Evolutionary conservation across 2,113 vertebrate genomes (phyloP), one percentile per base, ranked within the genome.

Genomic region (Athene cunicularia): DNA sequence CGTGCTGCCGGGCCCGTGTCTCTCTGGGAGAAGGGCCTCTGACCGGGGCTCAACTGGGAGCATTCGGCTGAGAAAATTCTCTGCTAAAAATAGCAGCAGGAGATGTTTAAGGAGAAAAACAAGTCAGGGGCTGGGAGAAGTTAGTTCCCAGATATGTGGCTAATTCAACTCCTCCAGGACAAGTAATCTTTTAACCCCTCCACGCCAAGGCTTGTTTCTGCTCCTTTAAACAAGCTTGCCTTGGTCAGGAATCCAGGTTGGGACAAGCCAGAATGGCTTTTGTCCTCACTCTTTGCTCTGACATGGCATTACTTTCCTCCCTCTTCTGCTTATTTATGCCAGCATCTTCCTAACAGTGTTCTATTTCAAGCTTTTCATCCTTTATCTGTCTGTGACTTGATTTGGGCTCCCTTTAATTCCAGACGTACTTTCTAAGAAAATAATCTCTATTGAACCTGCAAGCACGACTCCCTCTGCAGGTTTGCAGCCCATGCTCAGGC

Each of bases 1-100:
- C 23, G 18, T 23, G 62, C 82, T 84, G 62, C 88, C 14, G 73
- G 49, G 79, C 21, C 26, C 1, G 33, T 6, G 45, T 43, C 41
- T 75, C 67, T 30, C 79, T 91, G 96, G 95, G 95, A 94, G 91
- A 83, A 84, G 85, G 86, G 94, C 93, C 95, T 67, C 79, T 67
- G 93, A 96, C 50, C 92, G 45, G 91, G 14, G 0, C 91, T 91
- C 62, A 14, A 73, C 74, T 47, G 86, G 89, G 91, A 96, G 96
- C 94, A 20, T 22, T 95, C 52, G 0, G 86, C 96, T 95, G 94
- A 94, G 88, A 95, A 93, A 97, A 96, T 96, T 88, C 93, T 80
- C 64, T 55, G 92, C 97, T 97, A 97, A 97, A 98, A 97, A 98
- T 98, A 98, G 96, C 91, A 92, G 83, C 82, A 71, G 89, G 83